Evolutionary conservation across 1,140 invertebrate genomes (phyloP), one percentile per base, ranked within the genome.

Genomic region (Drosophila kikkawai): DNA sequence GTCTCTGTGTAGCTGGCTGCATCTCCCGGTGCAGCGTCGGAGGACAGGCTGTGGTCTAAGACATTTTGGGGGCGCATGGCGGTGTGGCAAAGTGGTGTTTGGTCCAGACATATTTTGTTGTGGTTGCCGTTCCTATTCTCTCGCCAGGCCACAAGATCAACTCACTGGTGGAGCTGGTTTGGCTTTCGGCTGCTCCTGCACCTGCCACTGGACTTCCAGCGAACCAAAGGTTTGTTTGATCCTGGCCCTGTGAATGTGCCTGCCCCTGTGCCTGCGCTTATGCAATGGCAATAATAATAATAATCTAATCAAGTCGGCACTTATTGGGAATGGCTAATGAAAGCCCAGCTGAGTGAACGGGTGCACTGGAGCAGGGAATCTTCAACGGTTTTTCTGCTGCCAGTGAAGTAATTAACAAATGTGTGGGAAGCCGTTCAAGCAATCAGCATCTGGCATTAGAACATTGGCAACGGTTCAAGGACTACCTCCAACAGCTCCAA

Each of bases 91-190:
- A 56, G 36, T 79, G 81, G 64, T 76, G 66, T 68, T 80, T 83
- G 83, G 70, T 80, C 50, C 84, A 86, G 83, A 86, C 83, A 88
- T 82, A 86, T 86, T 86, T 88, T 83, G 83, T 80, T 86, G 80
- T 80, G 84, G 83, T 65, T 86, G 59, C 78, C 42, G 50, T 48
- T 78, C 26, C 74, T 59, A 48, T 44, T 80, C 56, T 47, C 65
- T 74, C 17, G 68, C 48, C 64, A 61, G 67, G 87, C 83, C 75
- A 61, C 75, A 78, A 76, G 74, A 78, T 78, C 75, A 69, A 78
- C 75, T 78, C 44, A 76, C 61, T 59, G 74, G 32, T 29, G 42
- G 34, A 47, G 26, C 53, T 50, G 42, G 79, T 75, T 83, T 80
- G 48, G 77, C 80, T 83, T 80, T 68, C 51, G 70, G 66, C 65